These are phyloP conservation scores for Acanthosoma haemorrhoidale DNA, from an alignment of 2,888 invertebrate species.

Conservation along the genomic window DNA sequence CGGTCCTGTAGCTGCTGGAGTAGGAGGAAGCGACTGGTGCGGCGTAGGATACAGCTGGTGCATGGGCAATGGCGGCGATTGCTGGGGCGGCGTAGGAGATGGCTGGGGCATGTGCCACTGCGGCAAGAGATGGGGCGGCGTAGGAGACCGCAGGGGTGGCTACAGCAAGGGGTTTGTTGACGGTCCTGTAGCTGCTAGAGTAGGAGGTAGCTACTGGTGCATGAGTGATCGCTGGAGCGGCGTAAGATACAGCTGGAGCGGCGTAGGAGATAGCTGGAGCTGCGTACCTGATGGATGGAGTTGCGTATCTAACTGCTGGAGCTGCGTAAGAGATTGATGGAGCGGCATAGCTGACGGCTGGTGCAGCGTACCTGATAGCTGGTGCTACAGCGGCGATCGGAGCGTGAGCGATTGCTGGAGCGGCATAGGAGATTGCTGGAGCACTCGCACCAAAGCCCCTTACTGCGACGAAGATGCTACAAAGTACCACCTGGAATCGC, in stretches of 20 bases:
- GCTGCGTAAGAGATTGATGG: conserved; percentile 52
- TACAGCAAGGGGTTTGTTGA: neutral
- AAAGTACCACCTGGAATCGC: too few species aligned
- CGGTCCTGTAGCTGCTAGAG: conserved; percentile 18
- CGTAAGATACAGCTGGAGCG: conserved; percentile 27
- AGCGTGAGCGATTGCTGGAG: too few species aligned
- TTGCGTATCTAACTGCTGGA: conserved; percentile 40
- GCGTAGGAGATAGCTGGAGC: conserved; percentile 28
- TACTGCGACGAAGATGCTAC: too few species aligned
- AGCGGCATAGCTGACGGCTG: conserved; percentile 59
- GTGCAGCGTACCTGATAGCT: conserved; percentile 11
- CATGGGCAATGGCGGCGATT: neutral
- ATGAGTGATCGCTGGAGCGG: neutral
- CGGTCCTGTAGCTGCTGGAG: conserved; percentile 58
- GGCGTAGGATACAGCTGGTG: conserved; percentile 41
- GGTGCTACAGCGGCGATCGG: conserved; percentile 42
- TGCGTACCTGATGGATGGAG: conserved; percentile 45
- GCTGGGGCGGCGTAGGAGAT: conserved; percentile 22
- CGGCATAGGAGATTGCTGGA: too few species aligned
- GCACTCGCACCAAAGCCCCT: too few species aligned
- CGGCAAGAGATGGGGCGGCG: conserved; percentile 46
- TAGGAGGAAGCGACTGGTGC: conserved; percentile 60
- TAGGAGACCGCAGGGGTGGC: conserved; percentile 32
- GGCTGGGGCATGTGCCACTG: conserved; percentile 24
- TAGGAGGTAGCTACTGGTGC: conserved; percentile 1